These are phyloP conservation scores for Zosterops japonicus DNA, from an alignment of 2,113 vertebrate genomes.

Conservation along the genomic window DNA sequence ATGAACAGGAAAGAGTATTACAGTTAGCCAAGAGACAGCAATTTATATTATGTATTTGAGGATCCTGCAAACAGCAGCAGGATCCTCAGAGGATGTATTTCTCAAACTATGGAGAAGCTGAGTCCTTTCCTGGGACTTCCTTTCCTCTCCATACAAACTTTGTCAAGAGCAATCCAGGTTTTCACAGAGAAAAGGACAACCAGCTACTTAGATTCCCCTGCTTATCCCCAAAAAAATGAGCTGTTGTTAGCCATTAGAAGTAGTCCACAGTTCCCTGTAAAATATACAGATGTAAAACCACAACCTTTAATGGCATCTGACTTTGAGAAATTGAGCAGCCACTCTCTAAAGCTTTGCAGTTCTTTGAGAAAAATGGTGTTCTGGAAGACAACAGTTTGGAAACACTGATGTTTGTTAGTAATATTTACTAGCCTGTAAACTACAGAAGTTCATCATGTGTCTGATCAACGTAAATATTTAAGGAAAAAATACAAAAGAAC, in stretches of 20 bases:
- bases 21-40: neutral
- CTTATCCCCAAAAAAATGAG: neutral
- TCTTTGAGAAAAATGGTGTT: neutral
- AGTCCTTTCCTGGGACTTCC: neutral
- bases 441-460: neutral
- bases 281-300: neutral
- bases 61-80: neutral
- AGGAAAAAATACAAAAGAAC: neutral
- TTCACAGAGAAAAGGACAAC: neutral
- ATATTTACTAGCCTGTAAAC: neutral
- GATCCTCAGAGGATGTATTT: neutral
- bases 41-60: neutral
- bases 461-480: neutral
- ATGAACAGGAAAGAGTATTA: neutral
- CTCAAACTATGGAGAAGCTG: neutral
- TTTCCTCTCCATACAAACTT: neutral
- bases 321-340: neutral
- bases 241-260: neutral
- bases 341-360: neutral
- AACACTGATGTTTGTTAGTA: neutral
- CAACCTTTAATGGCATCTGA: neutral
- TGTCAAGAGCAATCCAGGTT: accelerated
- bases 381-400: neutral
- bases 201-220: neutral
- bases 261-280: neutral